Evolutionary conservation across 2,113 vertebrate species (phyloP), one percentile per base, ranked within the genome.

Genomic region (cattle (Bos taurus)): DNA sequence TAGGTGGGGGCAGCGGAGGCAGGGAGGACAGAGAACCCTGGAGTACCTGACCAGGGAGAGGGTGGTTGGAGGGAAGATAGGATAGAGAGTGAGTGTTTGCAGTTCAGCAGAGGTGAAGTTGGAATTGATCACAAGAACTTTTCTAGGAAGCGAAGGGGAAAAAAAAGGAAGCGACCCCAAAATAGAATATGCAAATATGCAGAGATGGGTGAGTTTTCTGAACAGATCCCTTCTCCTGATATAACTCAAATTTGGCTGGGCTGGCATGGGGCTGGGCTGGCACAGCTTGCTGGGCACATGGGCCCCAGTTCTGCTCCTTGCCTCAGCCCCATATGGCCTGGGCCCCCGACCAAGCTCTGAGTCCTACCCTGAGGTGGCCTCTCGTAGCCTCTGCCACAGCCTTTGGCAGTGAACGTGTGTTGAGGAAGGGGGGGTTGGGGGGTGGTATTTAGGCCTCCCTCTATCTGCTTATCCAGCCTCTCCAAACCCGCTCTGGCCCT

Each of bases 131-230:
- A 97, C 14, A 10, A 97, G 97, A 97, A 98, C 97, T 98, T 98
- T 97, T 97, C 97, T 98, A 97, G 97, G 97, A 98, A 98, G 97
- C 97, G 50, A 57, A 93, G 86, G 67, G 81, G 26, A 9, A 50
- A 80, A 89, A 96, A 95, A 97, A 40, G 94, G 89, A 93, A 97
- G 78, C 95, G 89, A 96, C 95, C 97, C 90, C 19, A 52, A 98
- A 98, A 98, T 98, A 98, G 98, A 97, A 98, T 94, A 98, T 98
- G 98, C 95, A 98, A 97, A 98, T 98, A 97, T 60, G 83, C 90
- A 67, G 91, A 94, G 94, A 97, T 94, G 97, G 97, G 95, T 95
- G 97, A 97, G 62, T 93, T 98, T 97, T 98, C 89, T 93, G 96
- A 97, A 96, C 97, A 98, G 97, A 98, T 98, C 97, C 93, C 87